Percentiles rank a stretch among this genome's conserved stretches.
Evolutionary conservation across 2,113 vertebrate species (phyloP).

Genomic region (Trogon surrucura): DNA sequence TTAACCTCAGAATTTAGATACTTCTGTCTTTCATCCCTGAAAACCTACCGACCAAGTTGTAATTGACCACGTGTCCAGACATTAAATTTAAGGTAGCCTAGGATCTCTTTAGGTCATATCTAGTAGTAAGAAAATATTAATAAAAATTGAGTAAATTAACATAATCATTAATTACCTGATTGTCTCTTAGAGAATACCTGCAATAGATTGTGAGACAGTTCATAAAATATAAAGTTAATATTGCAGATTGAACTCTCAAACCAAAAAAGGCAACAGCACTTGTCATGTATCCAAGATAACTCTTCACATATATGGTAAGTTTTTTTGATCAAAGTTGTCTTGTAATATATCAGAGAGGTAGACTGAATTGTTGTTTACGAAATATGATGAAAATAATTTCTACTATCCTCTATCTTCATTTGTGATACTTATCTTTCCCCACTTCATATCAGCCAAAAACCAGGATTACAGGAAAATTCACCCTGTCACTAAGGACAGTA

Average conservation of each 20-base stretch:
- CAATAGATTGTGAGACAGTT: not conserved
- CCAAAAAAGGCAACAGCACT: not conserved
- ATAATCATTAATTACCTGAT: not conserved
- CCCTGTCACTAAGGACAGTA: not conserved
- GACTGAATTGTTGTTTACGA: not conserved
- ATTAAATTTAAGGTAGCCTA: not conserved
- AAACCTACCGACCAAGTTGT: fast-evolving
- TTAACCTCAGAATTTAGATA: not conserved
- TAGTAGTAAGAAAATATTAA: not conserved
- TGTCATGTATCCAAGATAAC: not conserved
- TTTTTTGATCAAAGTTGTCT: not conserved
- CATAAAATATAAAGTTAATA: not conserved
- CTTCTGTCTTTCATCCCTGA: not conserved
- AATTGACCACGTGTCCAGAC: not conserved
- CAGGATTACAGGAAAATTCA: not conserved
- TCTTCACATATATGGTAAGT: not conserved
- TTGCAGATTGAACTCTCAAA: not conserved
- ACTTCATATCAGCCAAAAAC: not conserved
- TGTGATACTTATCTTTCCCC: not conserved
- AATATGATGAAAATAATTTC: not conserved
- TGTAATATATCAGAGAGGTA: not conserved
- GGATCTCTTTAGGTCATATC: not conserved
- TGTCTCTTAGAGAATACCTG: not conserved
- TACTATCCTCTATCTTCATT: not conserved
- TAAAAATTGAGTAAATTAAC: not conserved